Evolutionary conservation across 1,140 invertebrate genomes (phyloP), one percentile per base, ranked within the genome.

Genomic region (Drosophila gunungcola): DNA sequence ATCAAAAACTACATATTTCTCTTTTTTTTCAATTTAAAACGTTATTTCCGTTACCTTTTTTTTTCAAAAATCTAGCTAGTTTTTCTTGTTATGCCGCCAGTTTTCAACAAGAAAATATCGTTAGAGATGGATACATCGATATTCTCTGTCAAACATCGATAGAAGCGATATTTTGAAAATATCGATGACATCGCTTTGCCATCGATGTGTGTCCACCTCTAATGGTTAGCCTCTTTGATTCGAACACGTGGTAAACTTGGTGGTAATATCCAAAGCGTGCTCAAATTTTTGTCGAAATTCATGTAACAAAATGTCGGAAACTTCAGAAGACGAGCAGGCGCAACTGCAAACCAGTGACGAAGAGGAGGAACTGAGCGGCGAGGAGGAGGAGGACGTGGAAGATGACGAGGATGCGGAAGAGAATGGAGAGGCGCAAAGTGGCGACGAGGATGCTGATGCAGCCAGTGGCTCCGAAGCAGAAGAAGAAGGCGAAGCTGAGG

Each of bases 281-380:
- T 16, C 21, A 51, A 51, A 42, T 36, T 39, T 68, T 25, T 42
- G 16, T 9, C 10, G 27, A 42, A 49, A 25, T 36, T 53, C 61
- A 53, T 77, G 53, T 70, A 89, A 89, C 58, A 63, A 64, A 72
- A 90, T 90, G 86, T 91, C 86, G 62, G 88, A 88, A 88, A 89
- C 86, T 83, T 90, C 86, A 78, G 86, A 91, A 64, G 90, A 91
- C 61, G 90, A 91, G 7, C 73, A 82, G 55, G 49, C 75, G 1
- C 65, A 78, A 25, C 48, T 73, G 32, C 72, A 79, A 56, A 73
- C 74, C 39, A 85, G 75, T 21, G 89, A 85, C 16, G 89, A 91
- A 41, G 85, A 90, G 12, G 78, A 75, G 21, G 64, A 72, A 12
- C 32, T 65, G 3, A 83, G 83, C 49, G 73, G 39, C 11, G 74